phyloP scores from a whole-genome alignment of 1,140 invertebrate genomes.

The Aphelinus certus region DNA sequence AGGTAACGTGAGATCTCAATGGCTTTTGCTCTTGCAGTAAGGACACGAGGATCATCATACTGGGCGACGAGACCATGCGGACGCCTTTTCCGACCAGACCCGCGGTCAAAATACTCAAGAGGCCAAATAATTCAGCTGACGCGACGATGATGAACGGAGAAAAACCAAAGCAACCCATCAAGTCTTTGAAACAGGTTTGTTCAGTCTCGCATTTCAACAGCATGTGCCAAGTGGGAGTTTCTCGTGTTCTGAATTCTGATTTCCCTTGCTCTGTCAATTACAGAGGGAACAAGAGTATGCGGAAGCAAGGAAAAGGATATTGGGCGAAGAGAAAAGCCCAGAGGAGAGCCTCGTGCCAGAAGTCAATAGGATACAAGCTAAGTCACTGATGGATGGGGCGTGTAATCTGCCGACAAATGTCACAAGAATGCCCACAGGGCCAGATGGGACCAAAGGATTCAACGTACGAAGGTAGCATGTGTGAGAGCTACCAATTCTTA shows the following conservation, averaged over 20 bases:
- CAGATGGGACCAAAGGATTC: conserved; percentile 70
- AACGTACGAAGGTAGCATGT: conserved; percentile 68
- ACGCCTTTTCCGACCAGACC: conserved; percentile 75
- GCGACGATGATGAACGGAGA: conserved; percentile 70
- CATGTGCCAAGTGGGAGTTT: too few relatives aligned
- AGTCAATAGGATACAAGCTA: conserved; percentile 67
- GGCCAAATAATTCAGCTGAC: conserved; percentile 70
- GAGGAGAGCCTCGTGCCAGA: conserved; percentile 74
- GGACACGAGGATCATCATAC: conserved; percentile 59
- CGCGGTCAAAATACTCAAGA: conserved; percentile 83
- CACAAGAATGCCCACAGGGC: conserved; percentile 67
- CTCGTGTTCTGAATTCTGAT: too few relatives aligned
- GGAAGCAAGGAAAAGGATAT: conserved; percentile 82
- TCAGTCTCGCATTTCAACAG: too few relatives aligned
- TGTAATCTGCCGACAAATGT: conserved; percentile 58
- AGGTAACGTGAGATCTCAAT: too few relatives aligned
- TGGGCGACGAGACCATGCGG: conserved; percentile 60
- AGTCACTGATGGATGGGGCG: conserved; percentile 42
- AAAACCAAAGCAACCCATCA: conserved; percentile 79
- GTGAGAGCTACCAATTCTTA: conserved; percentile 41
- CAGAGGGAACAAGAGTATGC: conserved; percentile 87
- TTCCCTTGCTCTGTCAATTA: too few relatives aligned
- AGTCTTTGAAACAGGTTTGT: conserved; percentile 79
- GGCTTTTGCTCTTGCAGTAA: conserved; percentile 35
- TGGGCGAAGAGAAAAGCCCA: conserved; percentile 82